Conservation (phyloP, 2,797 vertebrate genomes). For the Lophotriccus pileatus region DNA sequence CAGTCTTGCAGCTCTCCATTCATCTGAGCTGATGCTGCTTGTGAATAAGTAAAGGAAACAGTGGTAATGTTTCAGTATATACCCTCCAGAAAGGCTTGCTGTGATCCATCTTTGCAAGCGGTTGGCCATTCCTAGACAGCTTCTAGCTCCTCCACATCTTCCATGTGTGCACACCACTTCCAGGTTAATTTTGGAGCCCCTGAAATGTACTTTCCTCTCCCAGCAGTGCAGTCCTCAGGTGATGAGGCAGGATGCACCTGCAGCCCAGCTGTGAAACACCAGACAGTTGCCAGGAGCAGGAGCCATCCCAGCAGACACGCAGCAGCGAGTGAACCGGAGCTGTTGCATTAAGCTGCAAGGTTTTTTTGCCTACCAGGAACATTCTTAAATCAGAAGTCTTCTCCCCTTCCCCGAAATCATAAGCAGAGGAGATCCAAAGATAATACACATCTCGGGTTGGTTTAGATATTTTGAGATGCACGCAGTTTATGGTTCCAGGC, state of each 20-base stretch:
- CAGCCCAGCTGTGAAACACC: fast-evolving
- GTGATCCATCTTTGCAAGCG: neutral
- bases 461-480: neutral
- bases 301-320: neutral
- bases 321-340: neutral
- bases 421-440: neutral
- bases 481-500: neutral
- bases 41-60: neutral
- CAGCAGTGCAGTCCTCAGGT: fast-evolving
- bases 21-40: neutral
- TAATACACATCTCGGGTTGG: fast-evolving
- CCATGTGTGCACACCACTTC: fast-evolving
- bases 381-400: neutral
- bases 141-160: neutral
- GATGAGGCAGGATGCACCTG: neutral
- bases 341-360: neutral
- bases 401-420: neutral
- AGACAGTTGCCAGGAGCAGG: neutral
- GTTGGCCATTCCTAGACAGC: neutral
- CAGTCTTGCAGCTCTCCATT: neutral
- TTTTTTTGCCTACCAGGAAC: neutral
- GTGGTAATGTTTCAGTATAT: neutral
- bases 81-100: neutral
- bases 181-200: neutral
- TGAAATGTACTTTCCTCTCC: neutral